Evolutionary conservation across 2,888 invertebrate genomes (phyloP).

Genomic region (Napeogenes inachia): DNA sequence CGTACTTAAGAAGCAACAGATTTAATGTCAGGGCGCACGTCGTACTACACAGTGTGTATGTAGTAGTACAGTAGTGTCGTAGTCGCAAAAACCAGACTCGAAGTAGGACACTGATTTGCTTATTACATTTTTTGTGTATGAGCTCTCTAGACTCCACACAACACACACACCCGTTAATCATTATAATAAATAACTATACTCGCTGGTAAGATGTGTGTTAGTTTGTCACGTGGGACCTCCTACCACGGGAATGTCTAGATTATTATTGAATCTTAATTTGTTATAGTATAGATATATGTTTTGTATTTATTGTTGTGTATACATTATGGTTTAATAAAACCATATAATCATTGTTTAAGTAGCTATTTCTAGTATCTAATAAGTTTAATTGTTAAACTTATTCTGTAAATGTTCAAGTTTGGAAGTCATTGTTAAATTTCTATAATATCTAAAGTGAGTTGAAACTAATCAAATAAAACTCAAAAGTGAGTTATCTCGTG

Average conservation of each 20-base stretch:
- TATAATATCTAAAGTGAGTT: too few relatives aligned
- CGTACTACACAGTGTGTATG: not conserved
- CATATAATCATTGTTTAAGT: too few relatives aligned
- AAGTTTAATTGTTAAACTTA: too few relatives aligned
- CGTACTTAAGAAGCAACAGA: conserved; percentile 55
- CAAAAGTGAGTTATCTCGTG: too few relatives aligned
- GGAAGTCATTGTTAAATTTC: too few relatives aligned
- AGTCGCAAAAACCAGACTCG: conserved; percentile 60
- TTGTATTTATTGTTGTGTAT: too few relatives aligned
- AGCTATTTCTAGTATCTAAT: too few relatives aligned
- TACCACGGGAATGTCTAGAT: not conserved
- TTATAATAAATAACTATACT: conserved; percentile 36
- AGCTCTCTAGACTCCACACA: conserved; percentile 35
- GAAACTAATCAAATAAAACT: too few relatives aligned
- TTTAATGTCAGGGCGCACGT: conserved; percentile 52
- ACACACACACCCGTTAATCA: conserved; percentile 38
- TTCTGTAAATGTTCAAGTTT: too few relatives aligned
- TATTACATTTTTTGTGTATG: conserved; percentile 47
- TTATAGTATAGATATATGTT: too few relatives aligned
- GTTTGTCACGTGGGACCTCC: conserved; percentile 13
- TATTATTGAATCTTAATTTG: not conserved
- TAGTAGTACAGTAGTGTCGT: conserved; percentile 10
- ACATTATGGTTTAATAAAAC: too few relatives aligned
- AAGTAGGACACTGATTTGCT: conserved; percentile 50
- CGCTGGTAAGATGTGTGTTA: conserved; percentile 19